Evolutionary conservation across 2,888 invertebrate genomes (phyloP).

Genomic region (Eilema griseolum): DNA sequence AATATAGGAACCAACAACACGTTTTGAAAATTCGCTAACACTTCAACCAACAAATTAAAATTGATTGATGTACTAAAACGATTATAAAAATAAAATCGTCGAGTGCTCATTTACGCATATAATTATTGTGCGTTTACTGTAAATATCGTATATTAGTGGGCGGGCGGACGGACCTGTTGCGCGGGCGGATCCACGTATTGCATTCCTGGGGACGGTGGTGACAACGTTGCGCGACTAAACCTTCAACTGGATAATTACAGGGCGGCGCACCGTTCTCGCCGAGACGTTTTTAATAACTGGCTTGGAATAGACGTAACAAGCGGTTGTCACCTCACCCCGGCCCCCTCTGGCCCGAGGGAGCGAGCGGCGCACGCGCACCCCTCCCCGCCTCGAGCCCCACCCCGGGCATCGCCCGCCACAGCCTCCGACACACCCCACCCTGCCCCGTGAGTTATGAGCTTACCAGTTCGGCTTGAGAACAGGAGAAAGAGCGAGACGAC

Average conservation of each 20-base stretch:
- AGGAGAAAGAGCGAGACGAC: conserved; percentile 66
- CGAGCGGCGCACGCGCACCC: conserved; percentile 70
- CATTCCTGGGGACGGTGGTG: conserved; percentile 82
- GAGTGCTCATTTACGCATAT: conserved; percentile 24
- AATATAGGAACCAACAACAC: conserved; percentile 11
- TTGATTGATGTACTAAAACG: conserved; percentile 26
- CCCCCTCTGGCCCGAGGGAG: conserved; percentile 67
- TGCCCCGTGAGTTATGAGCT: conserved; percentile 80
- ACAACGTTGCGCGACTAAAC: conserved; percentile 79
- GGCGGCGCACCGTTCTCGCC: conserved; percentile 86
- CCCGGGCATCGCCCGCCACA: conserved; percentile 65
- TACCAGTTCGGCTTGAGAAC: conserved; percentile 65
- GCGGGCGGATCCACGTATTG: conserved; percentile 85
- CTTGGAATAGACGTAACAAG: conserved; percentile 86
- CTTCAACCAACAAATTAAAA: conserved; percentile 15
- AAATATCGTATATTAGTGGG: conserved; percentile 64
- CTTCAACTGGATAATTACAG: conserved; percentile 86
- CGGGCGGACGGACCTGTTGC: conserved; percentile 84
- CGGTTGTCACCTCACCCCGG: conserved; percentile 86
- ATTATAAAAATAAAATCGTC: conserved; percentile 23
- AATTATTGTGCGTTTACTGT: conserved; percentile 55
- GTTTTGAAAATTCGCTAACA: conserved; percentile 5
- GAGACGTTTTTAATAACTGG: conserved; percentile 88
- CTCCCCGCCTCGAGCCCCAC: conserved; percentile 57
- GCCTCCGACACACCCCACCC: conserved; percentile 75